Conservation (phyloP, 2,888 invertebrate genomes). For the Eristalinus aeneus region DNA sequence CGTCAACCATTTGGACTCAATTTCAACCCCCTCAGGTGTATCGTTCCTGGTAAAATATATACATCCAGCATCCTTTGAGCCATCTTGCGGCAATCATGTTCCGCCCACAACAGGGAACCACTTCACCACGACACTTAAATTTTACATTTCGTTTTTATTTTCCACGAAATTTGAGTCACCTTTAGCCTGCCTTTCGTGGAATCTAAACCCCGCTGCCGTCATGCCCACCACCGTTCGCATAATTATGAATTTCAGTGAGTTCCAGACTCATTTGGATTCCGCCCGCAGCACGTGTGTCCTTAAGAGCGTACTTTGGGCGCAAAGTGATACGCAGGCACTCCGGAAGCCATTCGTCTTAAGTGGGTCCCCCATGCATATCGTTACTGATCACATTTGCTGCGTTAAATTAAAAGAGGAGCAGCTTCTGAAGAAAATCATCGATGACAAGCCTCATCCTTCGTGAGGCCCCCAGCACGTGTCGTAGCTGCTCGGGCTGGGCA, state of each 20-base stretch:
- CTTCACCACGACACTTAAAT: neutral
- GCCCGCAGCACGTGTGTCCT: neutral
- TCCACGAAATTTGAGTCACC: neutral
- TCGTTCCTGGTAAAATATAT: no score
- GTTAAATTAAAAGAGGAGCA: neutral
- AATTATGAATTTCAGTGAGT: neutral
- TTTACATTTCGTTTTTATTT: neutral
- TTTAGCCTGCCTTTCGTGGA: neutral
- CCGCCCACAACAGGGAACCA: neutral
- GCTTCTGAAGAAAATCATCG: neutral
- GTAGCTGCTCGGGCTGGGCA: neutral
- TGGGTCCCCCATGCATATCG: neutral
- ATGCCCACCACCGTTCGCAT: neutral
- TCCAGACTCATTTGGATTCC: neutral
- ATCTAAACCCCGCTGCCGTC: neutral
- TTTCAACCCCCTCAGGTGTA: no score
- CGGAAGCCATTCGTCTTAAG: neutral
- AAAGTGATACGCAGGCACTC: neutral
- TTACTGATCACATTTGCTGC: neutral
- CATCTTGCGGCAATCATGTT: neutral
- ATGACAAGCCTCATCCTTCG: neutral
- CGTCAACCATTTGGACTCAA: neutral
- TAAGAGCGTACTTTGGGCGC: neutral
- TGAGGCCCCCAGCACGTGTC: conserved; percentile 12
- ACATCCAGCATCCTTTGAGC: no score